A percentile compares a stretch with the other conserved stretches of the same genome.
These are phyloP conservation scores for Temnothorax unifasciatus DNA, from an alignment of 2,888 invertebrate species.

Conservation along the genomic window DNA sequence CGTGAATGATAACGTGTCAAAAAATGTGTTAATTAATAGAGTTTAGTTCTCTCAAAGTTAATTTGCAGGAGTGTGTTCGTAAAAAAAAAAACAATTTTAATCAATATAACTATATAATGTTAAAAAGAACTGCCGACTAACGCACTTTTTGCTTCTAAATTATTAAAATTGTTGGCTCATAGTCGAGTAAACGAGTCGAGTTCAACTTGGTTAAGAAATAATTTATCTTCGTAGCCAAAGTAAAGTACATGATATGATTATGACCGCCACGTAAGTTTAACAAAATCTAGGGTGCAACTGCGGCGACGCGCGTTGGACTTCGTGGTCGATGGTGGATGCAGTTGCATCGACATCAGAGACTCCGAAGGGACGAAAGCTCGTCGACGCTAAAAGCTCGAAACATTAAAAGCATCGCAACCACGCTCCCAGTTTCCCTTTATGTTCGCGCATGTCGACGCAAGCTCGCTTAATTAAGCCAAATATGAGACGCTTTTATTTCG, in stretches of 20 bases:
- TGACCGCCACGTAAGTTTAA: conserved; percentile 68
- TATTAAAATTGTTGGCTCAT: background rate
- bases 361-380: conserved; percentile 64
- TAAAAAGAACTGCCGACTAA: background rate
- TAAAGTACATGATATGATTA: conserved; percentile 76
- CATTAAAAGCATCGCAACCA: conserved; percentile 76
- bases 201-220: background rate
- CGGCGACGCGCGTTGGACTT: conserved; percentile 50
- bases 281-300: conserved; percentile 72
- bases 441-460: conserved; percentile 32
- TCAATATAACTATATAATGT: background rate
- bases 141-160: background rate
- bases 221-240: conserved; percentile 58
- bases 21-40: background rate
- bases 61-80: background rate
- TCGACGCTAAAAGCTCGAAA: conserved; percentile 76
- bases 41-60: background rate
- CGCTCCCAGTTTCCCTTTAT: conserved; percentile 43
- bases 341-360: conserved; percentile 30
- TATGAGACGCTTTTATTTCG: conserved; percentile 73
- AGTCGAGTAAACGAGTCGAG: background rate
- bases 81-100: background rate
- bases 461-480: conserved; percentile 69
- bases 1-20: background rate
- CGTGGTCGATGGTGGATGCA: conserved; percentile 26